Evolutionary conservation across 2,797 vertebrate species (phyloP).

Genomic region (Diplodus puntazzo): DNA sequence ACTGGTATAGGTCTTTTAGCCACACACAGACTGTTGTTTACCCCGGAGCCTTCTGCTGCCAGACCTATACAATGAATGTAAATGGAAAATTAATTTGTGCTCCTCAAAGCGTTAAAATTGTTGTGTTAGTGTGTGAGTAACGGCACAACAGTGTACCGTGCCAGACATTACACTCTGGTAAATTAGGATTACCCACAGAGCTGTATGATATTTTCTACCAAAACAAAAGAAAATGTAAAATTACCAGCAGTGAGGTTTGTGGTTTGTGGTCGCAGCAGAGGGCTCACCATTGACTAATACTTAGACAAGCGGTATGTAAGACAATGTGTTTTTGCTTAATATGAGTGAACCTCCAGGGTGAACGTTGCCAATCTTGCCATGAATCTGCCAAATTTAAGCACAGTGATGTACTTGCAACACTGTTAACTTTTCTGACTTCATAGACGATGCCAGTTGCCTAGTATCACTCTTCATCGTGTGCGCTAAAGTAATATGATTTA

Average conservation of each 20-base stretch:
- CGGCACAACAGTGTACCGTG: neutral
- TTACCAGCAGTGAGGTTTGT: neutral
- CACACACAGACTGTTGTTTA: neutral
- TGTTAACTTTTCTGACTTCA: neutral
- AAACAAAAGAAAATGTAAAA: no score
- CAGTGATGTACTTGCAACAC: neutral
- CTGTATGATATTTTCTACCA: neutral
- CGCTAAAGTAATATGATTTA: conserved; percentile 36
- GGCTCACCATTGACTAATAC: neutral
- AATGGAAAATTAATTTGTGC: conserved; percentile 9
- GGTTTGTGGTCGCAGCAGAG: neutral
- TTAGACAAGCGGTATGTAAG: neutral
- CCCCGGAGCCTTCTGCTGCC: neutral
- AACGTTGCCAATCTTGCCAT: neutral
- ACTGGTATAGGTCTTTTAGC: conserved; percentile 2
- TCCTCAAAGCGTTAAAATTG: neutral
- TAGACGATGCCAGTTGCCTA: conserved; percentile 16
- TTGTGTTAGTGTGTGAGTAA: no score
- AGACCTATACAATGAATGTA: neutral
- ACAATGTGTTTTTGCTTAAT: neutral
- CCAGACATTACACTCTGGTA: neutral
- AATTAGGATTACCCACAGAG: neutral
- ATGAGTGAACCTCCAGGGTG: neutral
- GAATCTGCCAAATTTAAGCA: neutral
- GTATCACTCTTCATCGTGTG: conserved; percentile 23